Evolutionary conservation across 2,113 vertebrate species (phyloP).

Genomic region (Cervus canadensis): DNA sequence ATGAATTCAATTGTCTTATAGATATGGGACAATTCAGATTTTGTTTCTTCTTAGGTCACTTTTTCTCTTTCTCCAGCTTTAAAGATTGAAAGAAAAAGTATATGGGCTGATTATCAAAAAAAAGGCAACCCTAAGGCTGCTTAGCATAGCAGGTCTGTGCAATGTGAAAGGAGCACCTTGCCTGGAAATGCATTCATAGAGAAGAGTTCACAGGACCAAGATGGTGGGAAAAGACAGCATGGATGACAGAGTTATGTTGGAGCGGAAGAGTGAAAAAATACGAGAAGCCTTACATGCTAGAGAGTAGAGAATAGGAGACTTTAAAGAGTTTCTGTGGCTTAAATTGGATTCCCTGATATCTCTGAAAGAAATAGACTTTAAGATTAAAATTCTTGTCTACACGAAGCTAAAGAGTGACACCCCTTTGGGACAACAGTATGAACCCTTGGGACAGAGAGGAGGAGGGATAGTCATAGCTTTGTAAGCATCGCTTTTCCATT

Average conservation of each 20-base stretch:
- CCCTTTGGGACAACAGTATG: not conserved
- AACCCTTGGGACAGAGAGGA: not conserved
- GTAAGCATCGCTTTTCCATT: not conserved
- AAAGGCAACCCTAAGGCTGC: not conserved
- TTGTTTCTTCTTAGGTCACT: not conserved
- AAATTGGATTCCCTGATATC: not conserved
- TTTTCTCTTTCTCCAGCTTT: not conserved
- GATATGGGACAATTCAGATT: not conserved
- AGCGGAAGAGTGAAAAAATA: not conserved
- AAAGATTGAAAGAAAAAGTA: not conserved
- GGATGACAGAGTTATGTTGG: not conserved
- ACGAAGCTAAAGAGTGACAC: not conserved
- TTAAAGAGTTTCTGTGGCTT: not conserved
- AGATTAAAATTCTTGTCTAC: not conserved
- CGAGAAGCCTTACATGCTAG: not conserved
- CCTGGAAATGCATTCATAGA: not conserved
- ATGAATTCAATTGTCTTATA: not conserved
- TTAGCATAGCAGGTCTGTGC: not conserved
- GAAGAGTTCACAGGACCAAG: not conserved
- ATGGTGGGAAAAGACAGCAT: not conserved
- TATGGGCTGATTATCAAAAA: not conserved
- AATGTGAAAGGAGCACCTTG: not conserved
- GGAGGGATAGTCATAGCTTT: not conserved
- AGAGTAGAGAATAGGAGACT: not conserved
- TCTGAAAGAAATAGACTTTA: not conserved